Base-by-base conservation (phyloP, 1,140 invertebrate species). In the Papilio dardanus region DNA sequence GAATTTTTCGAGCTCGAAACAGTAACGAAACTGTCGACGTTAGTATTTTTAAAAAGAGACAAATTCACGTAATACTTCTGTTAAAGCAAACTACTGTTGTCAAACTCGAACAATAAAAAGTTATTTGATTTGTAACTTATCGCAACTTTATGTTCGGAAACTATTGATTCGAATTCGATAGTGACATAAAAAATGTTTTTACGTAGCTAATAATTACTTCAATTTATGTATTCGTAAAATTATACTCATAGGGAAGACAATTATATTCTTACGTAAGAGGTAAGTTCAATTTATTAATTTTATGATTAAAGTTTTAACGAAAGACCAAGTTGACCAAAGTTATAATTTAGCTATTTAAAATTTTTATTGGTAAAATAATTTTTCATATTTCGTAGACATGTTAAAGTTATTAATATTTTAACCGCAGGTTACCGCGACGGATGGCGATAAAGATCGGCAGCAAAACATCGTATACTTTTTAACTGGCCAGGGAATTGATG, bases 391-490 rank as follows among this genome's bases (percentile, higher is more conserved):
- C 10, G 21, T 58, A 46, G n/a, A n/a, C 4, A 14, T 54, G 5
- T 24, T 21, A 28, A 5, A 28, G 24, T 50, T 4, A 6, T n/a
- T 46, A 28, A 58, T 58, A 46, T 50, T 54, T 50, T 73, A 28
- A 73, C 33, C 30, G 5, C 91, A 99, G 98, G 98, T 99, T 65
- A 97, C 96, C 30, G 98, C 98, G 28, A 98, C 97, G 3, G 98
- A 99, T 88, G 98, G 98, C 24, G 98, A 99, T 91, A 97, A 98
- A 85, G 98, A 99, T 89, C 95, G 98, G 67, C 97, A 96, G 58
- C 98, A 98, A 86, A 97, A 98, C 86, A 99, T 99, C 87, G 98
- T 99, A 6, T 99, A 99, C 92, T 98, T 98, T 93, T 94, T 99
- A 66, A 99, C 98, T 28, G 98, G 98, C 10, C 98, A 99, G 89